Evolutionary conservation across 2,888 invertebrate genomes (phyloP), one percentile per base, ranked within the genome.

Genomic region (Galerucella calmariensis): DNA sequence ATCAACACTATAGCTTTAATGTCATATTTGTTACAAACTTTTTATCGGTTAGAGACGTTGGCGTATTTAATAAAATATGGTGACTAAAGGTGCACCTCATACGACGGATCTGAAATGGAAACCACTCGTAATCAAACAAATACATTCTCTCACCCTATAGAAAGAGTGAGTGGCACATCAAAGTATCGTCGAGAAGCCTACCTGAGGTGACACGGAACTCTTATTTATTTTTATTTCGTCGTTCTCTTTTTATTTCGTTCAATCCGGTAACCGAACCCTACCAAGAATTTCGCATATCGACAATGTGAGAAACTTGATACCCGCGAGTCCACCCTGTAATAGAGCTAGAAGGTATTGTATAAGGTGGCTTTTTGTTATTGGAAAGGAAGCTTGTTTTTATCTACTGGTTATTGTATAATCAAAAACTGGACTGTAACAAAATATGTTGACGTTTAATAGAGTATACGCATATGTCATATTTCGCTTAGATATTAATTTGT

Each of bases 311-410:
- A 75, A 75, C 56, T 48, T 53, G 72, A 75, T 66, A 75, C 72
- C 67, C 66, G 69, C 69, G 62, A 72, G 67, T 75, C 69, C 75
- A 75, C 75, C 69, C 75, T 75, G 75, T 75, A 75, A n/a, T 71
- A 66, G 71, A 71, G 71, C 8, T 65, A 56, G 71, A 71, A 41
- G 41, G 24, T 20, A 62, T 51, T 44, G 27, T 51, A 8, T 51
- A 14, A 51, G 51, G 51, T 51, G 51, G 51, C n/a, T 51, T 51
- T n/a, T 51, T 51, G 51, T 51, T n/a, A 14, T 14, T 51, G n/a
- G n/a, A 51, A n/a, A 51, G 51, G 51, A 51, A 51, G 51, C n/a
- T 51, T 51, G 51, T 51, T 51, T 51, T n/a, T 51, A 51, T 51
- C 1, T 51, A 11, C 6, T 51, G 51, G n/a, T n/a, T 51, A 51